Evolutionary conservation across 1,140 invertebrate species (phyloP).

Genomic region (Galendromus occidentalis): DNA sequence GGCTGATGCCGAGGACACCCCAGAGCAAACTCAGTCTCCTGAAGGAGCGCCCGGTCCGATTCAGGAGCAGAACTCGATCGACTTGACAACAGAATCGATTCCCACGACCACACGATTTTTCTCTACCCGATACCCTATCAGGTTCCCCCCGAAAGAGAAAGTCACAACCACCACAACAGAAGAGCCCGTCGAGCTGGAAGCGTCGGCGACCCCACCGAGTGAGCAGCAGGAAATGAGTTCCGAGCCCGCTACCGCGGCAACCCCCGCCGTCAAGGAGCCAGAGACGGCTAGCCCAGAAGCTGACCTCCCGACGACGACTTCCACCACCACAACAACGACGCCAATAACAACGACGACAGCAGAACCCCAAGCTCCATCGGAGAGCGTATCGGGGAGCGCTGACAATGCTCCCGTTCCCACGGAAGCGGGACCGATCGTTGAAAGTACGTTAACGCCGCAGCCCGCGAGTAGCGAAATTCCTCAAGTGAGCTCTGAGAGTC

Average conservation of each 20-base stretch:
- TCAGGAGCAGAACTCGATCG: neutral
- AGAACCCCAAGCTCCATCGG: too few species aligned
- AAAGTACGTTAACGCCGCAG: conserved; percentile 7
- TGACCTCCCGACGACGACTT: neutral
- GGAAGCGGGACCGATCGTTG: neutral
- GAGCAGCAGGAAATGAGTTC: too few species aligned
- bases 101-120: neutral
- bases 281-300: neutral
- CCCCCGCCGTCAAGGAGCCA: too few species aligned
- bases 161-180: neutral
- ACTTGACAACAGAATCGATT: neutral
- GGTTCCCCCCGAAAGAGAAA: neutral
- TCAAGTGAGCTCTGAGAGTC: neutral
- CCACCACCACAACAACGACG: neutral
- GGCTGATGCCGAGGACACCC: neutral
- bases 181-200: too few species aligned
- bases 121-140: neutral
- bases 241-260: too few species aligned
- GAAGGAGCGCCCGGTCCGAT: too few species aligned
- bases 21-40: neutral
- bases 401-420: neutral
- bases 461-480: conserved; percentile 20
- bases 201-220: too few species aligned
- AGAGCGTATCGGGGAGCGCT: too few species aligned
- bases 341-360: too few species aligned